phyloP scores from a whole-genome alignment of 2,888 invertebrate genomes.

The Eupithecia insigniata region DNA sequence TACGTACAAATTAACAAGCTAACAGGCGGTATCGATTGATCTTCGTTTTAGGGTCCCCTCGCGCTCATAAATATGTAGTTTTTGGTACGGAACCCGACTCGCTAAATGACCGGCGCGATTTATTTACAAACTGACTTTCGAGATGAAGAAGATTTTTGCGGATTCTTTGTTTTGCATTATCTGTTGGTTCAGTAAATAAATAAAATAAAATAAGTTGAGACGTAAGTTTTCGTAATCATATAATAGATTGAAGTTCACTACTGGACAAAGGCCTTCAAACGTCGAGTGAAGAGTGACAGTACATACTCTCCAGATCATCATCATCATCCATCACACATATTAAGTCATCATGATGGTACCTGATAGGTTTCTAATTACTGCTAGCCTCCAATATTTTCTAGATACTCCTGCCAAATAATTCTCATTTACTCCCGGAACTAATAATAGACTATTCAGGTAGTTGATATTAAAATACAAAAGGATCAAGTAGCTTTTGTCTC shows the following conservation, averaged over 20 bases:
- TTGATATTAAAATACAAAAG: background rate
- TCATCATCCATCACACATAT: background rate
- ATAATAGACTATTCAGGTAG: background rate
- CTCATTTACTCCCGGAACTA: background rate
- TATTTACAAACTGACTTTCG: slow-evolving; percentile 50
- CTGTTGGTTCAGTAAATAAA: background rate
- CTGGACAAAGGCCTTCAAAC: background rate
- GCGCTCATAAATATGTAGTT: slow-evolving; percentile 67
- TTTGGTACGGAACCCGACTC: slow-evolving; percentile 53
- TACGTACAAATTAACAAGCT: slow-evolving; percentile 53
- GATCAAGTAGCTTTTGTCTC: slow-evolving; percentile 10
- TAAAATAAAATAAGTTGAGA: background rate
- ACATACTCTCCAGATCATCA: background rate
- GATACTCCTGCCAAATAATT: background rate
- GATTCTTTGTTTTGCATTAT: slow-evolving; percentile 8
- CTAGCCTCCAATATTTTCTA: background rate
- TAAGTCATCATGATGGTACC: background rate
- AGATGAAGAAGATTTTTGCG: slow-evolving; percentile 11
- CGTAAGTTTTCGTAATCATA: background rate
- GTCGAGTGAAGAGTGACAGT: background rate
- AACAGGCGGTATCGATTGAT: slow-evolving; percentile 57
- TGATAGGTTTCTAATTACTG: background rate
- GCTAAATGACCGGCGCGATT: slow-evolving; percentile 56
- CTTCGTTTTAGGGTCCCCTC: slow-evolving; percentile 50
- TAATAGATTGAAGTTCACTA: background rate